Base-by-base conservation (phyloP, 2,797 vertebrate genomes). In the Myotis pilosus region DNA sequence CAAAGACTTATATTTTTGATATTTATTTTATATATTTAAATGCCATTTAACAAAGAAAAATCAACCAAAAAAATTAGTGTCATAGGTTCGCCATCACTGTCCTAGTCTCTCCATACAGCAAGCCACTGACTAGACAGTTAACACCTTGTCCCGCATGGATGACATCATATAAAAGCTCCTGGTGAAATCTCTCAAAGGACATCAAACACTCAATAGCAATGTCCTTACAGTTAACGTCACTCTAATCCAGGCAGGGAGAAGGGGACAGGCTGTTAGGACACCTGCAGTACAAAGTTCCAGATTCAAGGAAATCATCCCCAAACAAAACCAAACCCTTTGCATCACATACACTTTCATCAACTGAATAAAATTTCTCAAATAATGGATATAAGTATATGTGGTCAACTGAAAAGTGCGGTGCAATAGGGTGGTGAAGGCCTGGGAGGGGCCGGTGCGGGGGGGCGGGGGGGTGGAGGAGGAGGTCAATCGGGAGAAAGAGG, bases 281-380 rank as follows among this genome's bases (percentile, higher is more conserved):
- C 44, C 36, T 87, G 36, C 49, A 72, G 38, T 53, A 71, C n/a
- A 20, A 92, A 68, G 49, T 71, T 92, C 88, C 22, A 80, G 30
- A 88, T 71, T 88, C 19, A 79, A 89, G 53, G 64, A 89, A 90
- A 82, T 53, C 60, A 84, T 19, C 57, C 16, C 23, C 87, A 82
- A 88, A 25, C 0, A 28, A 68, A 78, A 33, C 33, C 25, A 83
- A 74, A 78, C 3, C 53, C 25, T 79, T 84, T 83, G 68, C 2
- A 89, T 69, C 25, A 76, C n/a, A 79, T 69, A 57, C 87, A 82
- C 47, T 89, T 80, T 78, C 15, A 92, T 28, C 23, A 16, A 82
- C 36, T 81, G 94, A 74, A 83, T 89, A 96, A 11, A 74, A 85
- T 69, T 92, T 81, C 25, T 64, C 83, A 86, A 89, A 88, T 79